A percentile compares a stretch with the other conserved stretches of the same genome.
These are phyloP conservation scores for Todiramphus chloris DNA, from an alignment of 2,113 vertebrate species.

Conservation along the genomic window DNA sequence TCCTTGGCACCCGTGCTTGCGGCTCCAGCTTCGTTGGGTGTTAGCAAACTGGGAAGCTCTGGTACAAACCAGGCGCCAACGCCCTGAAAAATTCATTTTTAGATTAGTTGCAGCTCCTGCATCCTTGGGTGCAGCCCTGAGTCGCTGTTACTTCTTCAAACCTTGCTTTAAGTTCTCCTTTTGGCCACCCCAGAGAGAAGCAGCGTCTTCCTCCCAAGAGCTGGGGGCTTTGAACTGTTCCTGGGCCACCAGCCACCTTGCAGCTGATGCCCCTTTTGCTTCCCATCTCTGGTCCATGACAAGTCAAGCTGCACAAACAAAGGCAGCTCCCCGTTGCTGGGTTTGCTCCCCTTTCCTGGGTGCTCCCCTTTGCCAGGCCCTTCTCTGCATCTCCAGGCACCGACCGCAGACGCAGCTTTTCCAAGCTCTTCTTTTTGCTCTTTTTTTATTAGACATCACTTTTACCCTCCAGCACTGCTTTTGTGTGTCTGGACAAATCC, in stretches of 20 bases:
- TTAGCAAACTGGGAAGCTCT: neutral
- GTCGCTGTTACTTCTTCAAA: neutral
- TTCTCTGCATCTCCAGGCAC: rapidly evolving
- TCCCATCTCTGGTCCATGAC: rapidly evolving
- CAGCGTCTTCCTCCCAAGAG: neutral
- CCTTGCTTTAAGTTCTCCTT: neutral
- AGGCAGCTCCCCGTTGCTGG: neutral
- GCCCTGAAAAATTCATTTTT: neutral
- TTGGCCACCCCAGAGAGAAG: neutral
- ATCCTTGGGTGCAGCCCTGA: neutral
- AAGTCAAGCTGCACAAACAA: neutral
- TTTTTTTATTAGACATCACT: neutral
- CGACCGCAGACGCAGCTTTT: neutral
- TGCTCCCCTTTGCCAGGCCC: neutral
- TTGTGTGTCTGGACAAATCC: rapidly evolving
- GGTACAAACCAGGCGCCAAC: neutral
- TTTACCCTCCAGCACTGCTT: rapidly evolving
- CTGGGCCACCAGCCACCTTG: rapidly evolving
- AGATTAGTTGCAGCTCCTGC: neutral
- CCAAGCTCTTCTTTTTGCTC: neutral
- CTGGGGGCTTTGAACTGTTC: neutral
- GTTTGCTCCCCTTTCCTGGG: neutral
- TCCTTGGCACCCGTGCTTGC: neutral
- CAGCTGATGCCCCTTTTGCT: too few species aligned
- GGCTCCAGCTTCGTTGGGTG: rapidly evolving